phyloP scores from a whole-genome alignment of 2,888 invertebrate genomes.

The Neocrepidodera transversa region DNA sequence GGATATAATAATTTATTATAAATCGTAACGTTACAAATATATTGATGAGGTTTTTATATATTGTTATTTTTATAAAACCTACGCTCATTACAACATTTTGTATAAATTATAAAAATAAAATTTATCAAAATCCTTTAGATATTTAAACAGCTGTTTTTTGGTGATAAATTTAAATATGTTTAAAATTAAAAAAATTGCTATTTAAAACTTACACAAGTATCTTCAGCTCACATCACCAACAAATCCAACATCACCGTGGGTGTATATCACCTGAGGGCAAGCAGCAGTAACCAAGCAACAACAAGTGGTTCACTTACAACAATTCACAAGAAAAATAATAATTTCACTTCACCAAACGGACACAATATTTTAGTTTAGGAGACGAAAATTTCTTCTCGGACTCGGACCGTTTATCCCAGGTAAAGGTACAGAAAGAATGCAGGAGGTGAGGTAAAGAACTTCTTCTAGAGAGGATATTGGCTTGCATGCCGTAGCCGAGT shows the following conservation, averaged over 20 bases:
- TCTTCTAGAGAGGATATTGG: constrained; percentile 20
- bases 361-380: neutral
- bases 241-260: constrained; percentile 15
- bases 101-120: too few species aligned
- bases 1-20: too few species aligned
- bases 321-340: constrained; percentile 24
- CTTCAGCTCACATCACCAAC: constrained; percentile 16
- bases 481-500: constrained; percentile 25
- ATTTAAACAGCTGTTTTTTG: too few species aligned
- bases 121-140: too few species aligned
- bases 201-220: constrained; percentile 19
- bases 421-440: constrained; percentile 16
- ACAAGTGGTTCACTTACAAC: constrained; percentile 37
- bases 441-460: constrained; percentile 20
- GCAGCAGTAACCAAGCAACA: constrained; percentile 33
- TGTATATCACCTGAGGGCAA: constrained; percentile 21
- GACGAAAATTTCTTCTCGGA: neutral
- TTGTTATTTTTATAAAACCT: too few species aligned
- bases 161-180: too few species aligned
- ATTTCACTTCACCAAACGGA: neutral
- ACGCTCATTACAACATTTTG: too few species aligned
- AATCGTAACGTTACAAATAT: too few species aligned
- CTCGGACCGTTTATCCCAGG: constrained; percentile 10
- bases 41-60: too few species aligned
- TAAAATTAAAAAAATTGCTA: too few species aligned